These are phyloP conservation scores for Xestia ashworthii DNA, from an alignment of 2,888 invertebrate species.

Conservation along the genomic window DNA sequence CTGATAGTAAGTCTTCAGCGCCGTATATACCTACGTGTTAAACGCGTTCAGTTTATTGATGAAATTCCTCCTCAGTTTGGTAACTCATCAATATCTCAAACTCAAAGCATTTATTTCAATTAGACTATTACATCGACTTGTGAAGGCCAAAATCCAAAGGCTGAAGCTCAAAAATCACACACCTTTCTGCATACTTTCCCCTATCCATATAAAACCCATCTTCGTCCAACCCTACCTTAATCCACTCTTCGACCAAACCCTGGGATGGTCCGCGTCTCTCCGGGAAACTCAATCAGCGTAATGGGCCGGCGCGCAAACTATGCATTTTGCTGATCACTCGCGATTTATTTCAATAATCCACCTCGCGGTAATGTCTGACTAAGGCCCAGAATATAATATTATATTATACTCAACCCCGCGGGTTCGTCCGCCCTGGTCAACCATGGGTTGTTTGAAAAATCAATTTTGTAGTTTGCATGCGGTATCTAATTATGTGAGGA, in stretches of 20 bases:
- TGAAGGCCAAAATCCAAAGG: too few species aligned
- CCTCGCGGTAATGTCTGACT: conserved; percentile 70
- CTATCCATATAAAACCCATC: conserved; percentile 10
- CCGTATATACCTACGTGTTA: background rate
- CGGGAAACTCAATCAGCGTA: conserved; percentile 79
- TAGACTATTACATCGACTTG: too few species aligned
- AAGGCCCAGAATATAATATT: conserved; percentile 74
- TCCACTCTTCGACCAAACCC: conserved; percentile 56
- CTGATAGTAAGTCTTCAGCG: background rate
- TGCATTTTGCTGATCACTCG: conserved; percentile 82
- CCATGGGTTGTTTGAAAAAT: conserved; percentile 41
- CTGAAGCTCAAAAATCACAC: background rate
- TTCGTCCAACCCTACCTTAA: conserved; percentile 33
- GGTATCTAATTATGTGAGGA: background rate
- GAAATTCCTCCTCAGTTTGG: too few species aligned
- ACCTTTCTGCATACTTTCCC: background rate
- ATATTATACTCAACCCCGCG: conserved; percentile 64
- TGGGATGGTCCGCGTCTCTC: conserved; percentile 54
- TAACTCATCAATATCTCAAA: too few species aligned
- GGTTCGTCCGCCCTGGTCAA: conserved; percentile 38
- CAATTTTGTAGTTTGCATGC: conserved; percentile 40
- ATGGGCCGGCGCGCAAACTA: conserved; percentile 77
- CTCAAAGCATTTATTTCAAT: too few species aligned
- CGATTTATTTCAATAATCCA: conserved; percentile 86
- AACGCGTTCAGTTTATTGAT: background rate